phyloP scores from a whole-genome alignment of 2,113 vertebrate genomes.

The Ursus arctos region DNA sequence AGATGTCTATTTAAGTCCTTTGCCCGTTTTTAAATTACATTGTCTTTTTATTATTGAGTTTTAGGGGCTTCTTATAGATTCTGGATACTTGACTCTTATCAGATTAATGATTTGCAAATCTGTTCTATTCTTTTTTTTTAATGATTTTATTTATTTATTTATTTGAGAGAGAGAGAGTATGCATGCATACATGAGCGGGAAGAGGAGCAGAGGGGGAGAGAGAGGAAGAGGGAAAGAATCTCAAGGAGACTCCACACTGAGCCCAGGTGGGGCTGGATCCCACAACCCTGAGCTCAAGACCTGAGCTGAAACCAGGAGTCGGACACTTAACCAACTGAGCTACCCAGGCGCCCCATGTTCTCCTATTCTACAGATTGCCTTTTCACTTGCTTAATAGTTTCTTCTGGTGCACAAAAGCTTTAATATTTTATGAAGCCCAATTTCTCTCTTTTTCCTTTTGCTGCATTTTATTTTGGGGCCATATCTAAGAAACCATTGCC shows the following conservation, averaged over 20 bases:
- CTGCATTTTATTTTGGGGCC: background rate
- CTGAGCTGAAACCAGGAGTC: background rate
- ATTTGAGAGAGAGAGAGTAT: background rate
- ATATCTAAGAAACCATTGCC: background rate
- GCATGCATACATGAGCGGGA: background rate
- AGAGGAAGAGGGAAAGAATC: background rate
- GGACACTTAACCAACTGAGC: background rate
- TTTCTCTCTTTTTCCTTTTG: background rate
- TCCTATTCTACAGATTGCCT: background rate
- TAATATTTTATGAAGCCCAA: background rate
- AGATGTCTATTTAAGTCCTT: background rate
- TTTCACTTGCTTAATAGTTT: background rate
- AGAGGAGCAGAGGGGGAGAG: background rate
- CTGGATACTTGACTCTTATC: background rate
- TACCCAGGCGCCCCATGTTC: background rate
- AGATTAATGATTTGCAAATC: background rate
- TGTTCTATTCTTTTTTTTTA: background rate
- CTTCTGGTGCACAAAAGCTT: background rate
- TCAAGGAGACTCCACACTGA: background rate
- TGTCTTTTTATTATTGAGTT: background rate
- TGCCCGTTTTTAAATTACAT: background rate
- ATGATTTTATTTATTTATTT: background rate
- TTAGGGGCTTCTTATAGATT: background rate
- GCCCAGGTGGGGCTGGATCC: background rate
- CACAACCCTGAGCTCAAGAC: background rate